phyloP scores from a whole-genome alignment of 2,113 vertebrate genomes.

The Myrmecobius fasciatus region DNA sequence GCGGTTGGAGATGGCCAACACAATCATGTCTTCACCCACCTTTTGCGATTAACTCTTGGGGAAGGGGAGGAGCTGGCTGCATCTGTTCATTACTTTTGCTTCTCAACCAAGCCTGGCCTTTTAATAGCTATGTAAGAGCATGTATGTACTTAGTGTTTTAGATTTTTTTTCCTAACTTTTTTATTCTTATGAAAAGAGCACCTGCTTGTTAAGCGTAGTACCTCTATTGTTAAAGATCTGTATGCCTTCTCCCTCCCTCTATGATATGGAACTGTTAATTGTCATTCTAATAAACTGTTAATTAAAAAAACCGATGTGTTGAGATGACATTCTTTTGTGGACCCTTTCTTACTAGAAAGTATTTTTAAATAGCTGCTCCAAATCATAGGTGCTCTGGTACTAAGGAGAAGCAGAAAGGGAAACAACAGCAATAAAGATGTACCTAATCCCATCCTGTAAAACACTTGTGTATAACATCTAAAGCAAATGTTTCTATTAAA shows the following conservation, averaged over 20 bases:
- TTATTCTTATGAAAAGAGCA: conserved; percentile 68
- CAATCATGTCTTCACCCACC: background rate
- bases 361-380: background rate
- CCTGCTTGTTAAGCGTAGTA: conserved; percentile 67
- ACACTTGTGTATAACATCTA: background rate
- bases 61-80: rapidly evolving
- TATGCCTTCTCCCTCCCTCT: conserved; percentile 57
- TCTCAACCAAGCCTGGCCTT: conserved; percentile 57
- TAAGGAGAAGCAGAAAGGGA: background rate
- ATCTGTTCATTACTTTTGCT: rapidly evolving
- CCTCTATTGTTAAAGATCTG: conserved; percentile 70
- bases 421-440: background rate
- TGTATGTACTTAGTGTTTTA: conserved; percentile 79
- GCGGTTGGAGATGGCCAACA: background rate
- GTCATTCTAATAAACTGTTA: conserved; percentile 85
- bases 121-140: conserved; percentile 67
- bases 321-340: background rate
- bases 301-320: conserved; percentile 75
- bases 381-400: background rate
- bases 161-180: conserved; percentile 72
- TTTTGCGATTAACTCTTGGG: background rate
- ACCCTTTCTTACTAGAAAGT: background rate
- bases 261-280: conserved; percentile 75
- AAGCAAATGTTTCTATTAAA: background rate
- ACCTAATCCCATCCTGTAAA: background rate